These are phyloP conservation scores for Helarctos malayanus DNA, from an alignment of 2,797 vertebrate genomes.

Conservation along the genomic window DNA sequence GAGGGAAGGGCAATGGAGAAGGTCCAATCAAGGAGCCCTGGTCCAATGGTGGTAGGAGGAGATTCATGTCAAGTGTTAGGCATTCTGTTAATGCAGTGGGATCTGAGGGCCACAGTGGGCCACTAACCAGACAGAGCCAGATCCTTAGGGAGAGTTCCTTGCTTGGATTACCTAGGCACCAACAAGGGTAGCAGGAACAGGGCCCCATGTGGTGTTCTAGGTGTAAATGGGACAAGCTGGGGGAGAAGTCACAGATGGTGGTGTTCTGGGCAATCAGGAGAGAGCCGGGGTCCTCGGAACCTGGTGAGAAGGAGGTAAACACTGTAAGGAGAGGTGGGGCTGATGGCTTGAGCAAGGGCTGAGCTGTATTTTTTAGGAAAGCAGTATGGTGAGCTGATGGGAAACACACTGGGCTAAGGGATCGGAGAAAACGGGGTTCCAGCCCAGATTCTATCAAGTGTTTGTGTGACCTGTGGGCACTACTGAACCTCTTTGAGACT, in stretches of 20 bases:
- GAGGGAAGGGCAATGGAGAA: background rate
- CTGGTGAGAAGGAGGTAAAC: background rate
- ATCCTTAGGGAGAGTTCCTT: background rate
- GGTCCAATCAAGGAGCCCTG: too few species aligned
- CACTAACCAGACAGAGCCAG: background rate
- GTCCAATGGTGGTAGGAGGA: background rate
- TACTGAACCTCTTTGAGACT: background rate
- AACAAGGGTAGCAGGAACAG: background rate
- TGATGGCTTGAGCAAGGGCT: background rate
- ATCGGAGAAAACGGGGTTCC: background rate
- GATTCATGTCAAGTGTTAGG: background rate
- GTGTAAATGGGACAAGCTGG: background rate
- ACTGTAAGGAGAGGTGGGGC: fast-evolving
- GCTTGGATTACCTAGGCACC: background rate
- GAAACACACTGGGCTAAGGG: background rate
- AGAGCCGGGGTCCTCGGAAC: background rate
- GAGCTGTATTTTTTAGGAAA: background rate
- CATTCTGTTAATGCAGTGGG: fast-evolving
- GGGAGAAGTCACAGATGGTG: background rate
- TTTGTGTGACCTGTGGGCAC: background rate
- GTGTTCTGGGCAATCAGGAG: background rate
- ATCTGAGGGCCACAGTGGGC: too few species aligned
- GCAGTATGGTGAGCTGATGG: background rate
- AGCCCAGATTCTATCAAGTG: background rate
- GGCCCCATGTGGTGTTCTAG: background rate